Base-by-base conservation (phyloP, 2,113 vertebrate species). In the Galbula dea region DNA sequence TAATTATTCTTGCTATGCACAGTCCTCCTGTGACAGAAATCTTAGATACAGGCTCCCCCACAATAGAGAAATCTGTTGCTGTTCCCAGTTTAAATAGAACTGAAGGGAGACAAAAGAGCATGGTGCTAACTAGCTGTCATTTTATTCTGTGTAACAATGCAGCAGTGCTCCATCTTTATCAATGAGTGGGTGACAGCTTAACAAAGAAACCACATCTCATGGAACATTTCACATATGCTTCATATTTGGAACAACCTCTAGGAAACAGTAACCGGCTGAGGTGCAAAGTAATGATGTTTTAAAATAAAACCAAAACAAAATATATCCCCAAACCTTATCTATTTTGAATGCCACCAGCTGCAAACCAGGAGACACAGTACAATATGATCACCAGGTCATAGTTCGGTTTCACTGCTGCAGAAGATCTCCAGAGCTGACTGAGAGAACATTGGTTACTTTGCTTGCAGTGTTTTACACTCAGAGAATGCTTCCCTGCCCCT, bases 71-170 rank as follows among this genome's bases (percentile, higher is more conserved):
- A 80, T 72, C 54, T 76, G 58, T 72, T 79, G 66, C 67, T 65
- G n/a, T 81, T 91, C 83, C 36, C 63, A 68, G 27, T 88, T 92
- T 88, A 94, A 95, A 95, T 83, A 73, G 63, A 94, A 91, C 62
- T 49, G 79, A 93, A 55, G 26, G 82, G 78, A 89, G 71, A 91
- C 62, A 91, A 85, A 88, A 80, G 67, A 82, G 45, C 71, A 37
- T 11, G 48, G 71, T 93, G 86, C 45, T 55, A 91, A 57, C 72
- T 68, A 41, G 58, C 55, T 78, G 71, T 39, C 84, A 82, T 87
- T 75, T 54, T 79, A 61, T 89, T 79, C 54, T 30, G 27, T 61
- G 27, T 17, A 51, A 63, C 30, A 89, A 85, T 18, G 54, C 67
- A 72, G 75, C 86, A 68, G 62, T 15, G 36, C 81, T 90, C 55